Evolutionary conservation across 2,888 invertebrate species (phyloP).

Genomic region (Metopia argyrocephala): DNA sequence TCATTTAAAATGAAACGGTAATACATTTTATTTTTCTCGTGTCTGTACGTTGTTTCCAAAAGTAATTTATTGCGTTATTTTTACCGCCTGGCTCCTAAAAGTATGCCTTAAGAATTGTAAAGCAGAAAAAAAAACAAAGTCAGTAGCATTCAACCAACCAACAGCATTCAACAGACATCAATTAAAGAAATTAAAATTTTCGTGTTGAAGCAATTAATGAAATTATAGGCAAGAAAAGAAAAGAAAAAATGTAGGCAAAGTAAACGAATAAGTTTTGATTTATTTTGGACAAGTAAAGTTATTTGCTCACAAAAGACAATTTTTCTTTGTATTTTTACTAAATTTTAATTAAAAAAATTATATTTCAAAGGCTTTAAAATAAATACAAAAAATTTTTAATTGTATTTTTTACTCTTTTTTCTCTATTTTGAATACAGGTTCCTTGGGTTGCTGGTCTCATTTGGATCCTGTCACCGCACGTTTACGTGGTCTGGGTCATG

Average conservation of each 20-base stretch:
- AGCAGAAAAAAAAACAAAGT: neutral
- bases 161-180: conserved; percentile 68
- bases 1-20: conserved; percentile 28
- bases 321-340: neutral
- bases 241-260: neutral
- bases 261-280: neutral
- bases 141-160: neutral
- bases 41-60: neutral
- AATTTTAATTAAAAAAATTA: neutral
- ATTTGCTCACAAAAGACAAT: neutral
- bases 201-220: conserved; percentile 71
- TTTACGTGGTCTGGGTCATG: conserved; percentile 81
- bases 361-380: neutral
- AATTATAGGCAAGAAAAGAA: conserved; percentile 65
- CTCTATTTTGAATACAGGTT: conserved; percentile 78
- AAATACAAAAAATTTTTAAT: neutral
- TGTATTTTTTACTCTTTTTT: conserved; percentile 11
- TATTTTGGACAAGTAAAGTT: neutral
- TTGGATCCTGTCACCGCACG: conserved; percentile 80
- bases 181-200: conserved; percentile 75
- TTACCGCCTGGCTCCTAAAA: neutral
- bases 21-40: neutral
- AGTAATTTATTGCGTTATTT: conserved; percentile 41
- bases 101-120: conserved; percentile 19
- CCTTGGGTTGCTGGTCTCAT: conserved; percentile 83